phyloP scores from a whole-genome alignment of 1,140 invertebrate genomes.

The Copidosoma floridanum region DNA sequence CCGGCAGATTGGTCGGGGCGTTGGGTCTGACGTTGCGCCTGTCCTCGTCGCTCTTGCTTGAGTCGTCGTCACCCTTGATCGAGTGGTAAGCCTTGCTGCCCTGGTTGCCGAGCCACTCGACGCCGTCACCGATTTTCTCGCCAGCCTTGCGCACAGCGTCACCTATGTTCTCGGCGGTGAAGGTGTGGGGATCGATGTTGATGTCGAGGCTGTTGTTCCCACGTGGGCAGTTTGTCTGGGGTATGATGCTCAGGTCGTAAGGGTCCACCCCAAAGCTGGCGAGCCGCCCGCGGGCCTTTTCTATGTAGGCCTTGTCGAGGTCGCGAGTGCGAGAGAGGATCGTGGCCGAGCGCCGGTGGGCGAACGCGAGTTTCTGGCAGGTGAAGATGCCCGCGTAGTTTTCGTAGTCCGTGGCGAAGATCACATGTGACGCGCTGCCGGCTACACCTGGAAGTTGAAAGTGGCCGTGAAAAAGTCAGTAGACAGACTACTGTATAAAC shows the following conservation, averaged over 20 bases:
- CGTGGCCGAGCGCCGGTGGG: conserved; percentile 73
- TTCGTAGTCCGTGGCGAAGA: conserved; percentile 74
- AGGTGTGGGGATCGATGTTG: conserved; percentile 72
- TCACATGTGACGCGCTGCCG: conserved; percentile 70
- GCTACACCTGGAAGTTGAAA: conserved; percentile 68
- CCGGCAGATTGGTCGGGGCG: neutral
- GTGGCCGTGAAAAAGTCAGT: too few species aligned
- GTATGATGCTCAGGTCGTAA: conserved; percentile 71
- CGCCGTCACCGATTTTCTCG: conserved; percentile 67
- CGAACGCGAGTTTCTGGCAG: conserved; percentile 73
- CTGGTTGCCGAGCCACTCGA: conserved; percentile 58
- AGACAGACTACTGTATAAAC: too few species aligned
- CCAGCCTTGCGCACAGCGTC: conserved; percentile 70
- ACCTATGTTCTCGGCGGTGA: conserved; percentile 69
- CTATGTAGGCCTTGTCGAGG: conserved; percentile 66
- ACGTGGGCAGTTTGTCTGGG: conserved; percentile 65
- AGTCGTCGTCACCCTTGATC: conserved; percentile 41
- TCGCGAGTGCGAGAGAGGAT: conserved; percentile 71
- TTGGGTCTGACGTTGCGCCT: neutral
- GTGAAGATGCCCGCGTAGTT: conserved; percentile 76
- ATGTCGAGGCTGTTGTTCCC: conserved; percentile 67
- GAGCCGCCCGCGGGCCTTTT: conserved; percentile 67
- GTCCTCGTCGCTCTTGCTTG: conserved; percentile 18
- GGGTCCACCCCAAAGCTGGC: conserved; percentile 67
- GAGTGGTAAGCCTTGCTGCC: conserved; percentile 61